phyloP scores from a whole-genome alignment of 35 echinoderm and acorn worm species.

The Ophioderma brevispina region DNA sequence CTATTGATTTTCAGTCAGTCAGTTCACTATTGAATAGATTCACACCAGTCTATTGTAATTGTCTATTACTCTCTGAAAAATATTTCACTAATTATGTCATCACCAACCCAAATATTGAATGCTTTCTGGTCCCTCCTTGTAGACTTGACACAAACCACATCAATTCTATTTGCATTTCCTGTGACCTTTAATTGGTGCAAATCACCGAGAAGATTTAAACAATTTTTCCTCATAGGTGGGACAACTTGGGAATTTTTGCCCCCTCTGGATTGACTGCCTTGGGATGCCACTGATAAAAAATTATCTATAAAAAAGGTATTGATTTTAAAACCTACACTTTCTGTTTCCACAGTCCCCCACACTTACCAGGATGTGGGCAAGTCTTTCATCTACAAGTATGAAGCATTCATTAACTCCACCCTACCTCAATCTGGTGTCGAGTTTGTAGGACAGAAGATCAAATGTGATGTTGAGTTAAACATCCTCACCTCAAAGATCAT shows the following conservation, averaged over 20 bases:
- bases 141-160: too few species aligned
- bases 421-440: constrained; percentile 46
- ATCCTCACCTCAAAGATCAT: constrained; percentile 18
- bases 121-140: too few species aligned
- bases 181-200: too few species aligned
- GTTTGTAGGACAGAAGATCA: constrained; percentile 39
- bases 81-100: too few species aligned
- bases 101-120: too few species aligned
- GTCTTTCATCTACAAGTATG: constrained; percentile 46
- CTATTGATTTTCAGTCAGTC: too few species aligned
- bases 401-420: constrained; percentile 2
- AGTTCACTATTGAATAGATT: neutral
- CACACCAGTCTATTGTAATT: neutral
- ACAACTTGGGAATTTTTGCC: too few species aligned
- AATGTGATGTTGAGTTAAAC: constrained; percentile 12
- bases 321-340: neutral
- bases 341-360: neutral
- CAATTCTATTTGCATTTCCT: too few species aligned
- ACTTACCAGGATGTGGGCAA: constrained; percentile 18
- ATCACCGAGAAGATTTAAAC: too few species aligned
- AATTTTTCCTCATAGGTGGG: too few species aligned
- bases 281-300: neutral
- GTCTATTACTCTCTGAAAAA: too few species aligned
- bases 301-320: neutral
- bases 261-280: neutral